A percentile compares a stretch with the other conserved stretches of the same genome.
Evolutionary conservation across 2,888 invertebrate genomes (phyloP).

Genomic region (Melolontha melolontha): DNA sequence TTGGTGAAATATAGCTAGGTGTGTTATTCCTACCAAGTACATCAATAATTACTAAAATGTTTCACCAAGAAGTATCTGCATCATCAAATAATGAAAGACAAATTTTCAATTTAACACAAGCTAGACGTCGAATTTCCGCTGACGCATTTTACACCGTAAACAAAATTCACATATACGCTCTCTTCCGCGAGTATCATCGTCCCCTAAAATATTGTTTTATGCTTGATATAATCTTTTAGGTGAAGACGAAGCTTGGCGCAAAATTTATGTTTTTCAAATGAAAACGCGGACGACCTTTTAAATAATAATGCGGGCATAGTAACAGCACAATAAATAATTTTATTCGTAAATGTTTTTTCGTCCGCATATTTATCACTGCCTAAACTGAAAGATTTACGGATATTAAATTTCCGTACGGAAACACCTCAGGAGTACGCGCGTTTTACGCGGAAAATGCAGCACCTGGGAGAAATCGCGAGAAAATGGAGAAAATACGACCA

Average conservation of each 20-base stretch:
- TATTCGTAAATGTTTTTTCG: conserved; percentile 13
- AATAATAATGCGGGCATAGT: conserved; percentile 7
- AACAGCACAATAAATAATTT: conserved; percentile 22
- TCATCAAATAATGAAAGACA: too few species aligned
- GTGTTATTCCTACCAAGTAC: too few species aligned
- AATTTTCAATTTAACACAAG: too few species aligned
- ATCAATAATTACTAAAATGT: too few species aligned
- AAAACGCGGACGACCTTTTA: conserved; percentile 2
- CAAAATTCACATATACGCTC: not conserved
- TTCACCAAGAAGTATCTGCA: too few species aligned
- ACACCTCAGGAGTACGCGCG: conserved; percentile 2
- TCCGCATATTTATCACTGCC: conserved; percentile 21
- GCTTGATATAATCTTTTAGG: too few species aligned
- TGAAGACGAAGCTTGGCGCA: too few species aligned
- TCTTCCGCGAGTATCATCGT: not conserved
- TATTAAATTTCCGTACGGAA: conserved; percentile 14
- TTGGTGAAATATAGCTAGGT: too few species aligned
- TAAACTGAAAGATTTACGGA: conserved; percentile 24
- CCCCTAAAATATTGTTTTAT: too few species aligned
- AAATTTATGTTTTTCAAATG: conserved; percentile 12
- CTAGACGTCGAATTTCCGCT: too few species aligned
- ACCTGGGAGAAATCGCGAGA: not conserved
- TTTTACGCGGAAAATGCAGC: not conserved
- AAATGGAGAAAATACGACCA: not conserved
- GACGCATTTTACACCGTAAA: too few species aligned